Evolutionary conservation across 92 coral and sea anemone species (phyloP).

Genomic region (Porites rus): DNA sequence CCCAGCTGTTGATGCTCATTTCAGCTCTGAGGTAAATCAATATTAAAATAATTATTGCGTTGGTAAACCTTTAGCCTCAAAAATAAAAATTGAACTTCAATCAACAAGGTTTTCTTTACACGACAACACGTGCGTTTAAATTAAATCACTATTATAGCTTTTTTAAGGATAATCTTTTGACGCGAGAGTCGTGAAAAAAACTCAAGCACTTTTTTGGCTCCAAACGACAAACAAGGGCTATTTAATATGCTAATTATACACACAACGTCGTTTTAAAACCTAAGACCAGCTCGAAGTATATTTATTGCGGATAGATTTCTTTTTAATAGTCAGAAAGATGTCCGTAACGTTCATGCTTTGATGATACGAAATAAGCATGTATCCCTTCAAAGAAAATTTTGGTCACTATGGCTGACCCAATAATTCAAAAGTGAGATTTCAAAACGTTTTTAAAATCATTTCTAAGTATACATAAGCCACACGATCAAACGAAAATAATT

Average conservation of each 20-base stretch:
- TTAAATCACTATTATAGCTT: too few relatives aligned
- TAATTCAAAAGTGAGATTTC: neutral
- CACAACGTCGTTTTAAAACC: conserved; percentile 3
- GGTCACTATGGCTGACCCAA: neutral
- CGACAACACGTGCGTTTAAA: too few relatives aligned
- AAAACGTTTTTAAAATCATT: neutral
- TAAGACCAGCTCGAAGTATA: neutral
- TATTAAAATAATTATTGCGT: neutral
- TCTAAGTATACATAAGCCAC: neutral
- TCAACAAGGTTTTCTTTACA: neutral
- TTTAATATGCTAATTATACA: conserved; percentile 20
- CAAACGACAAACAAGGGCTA: neutral
- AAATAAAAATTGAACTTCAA: neutral
- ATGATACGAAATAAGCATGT: neutral
- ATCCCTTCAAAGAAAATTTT: neutral
- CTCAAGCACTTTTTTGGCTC: neutral
- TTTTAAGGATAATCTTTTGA: too few relatives aligned
- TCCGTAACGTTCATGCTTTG: neutral
- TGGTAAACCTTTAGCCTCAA: neutral
- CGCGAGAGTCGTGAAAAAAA: too few relatives aligned
- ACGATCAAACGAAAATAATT: neutral
- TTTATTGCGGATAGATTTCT: too few relatives aligned
- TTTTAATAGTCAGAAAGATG: too few relatives aligned
- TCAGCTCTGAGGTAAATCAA: neutral
- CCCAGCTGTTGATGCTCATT: neutral